phyloP scores from a whole-genome alignment of 1,140 invertebrate species.

The Lasaia peninsularis region DNA sequence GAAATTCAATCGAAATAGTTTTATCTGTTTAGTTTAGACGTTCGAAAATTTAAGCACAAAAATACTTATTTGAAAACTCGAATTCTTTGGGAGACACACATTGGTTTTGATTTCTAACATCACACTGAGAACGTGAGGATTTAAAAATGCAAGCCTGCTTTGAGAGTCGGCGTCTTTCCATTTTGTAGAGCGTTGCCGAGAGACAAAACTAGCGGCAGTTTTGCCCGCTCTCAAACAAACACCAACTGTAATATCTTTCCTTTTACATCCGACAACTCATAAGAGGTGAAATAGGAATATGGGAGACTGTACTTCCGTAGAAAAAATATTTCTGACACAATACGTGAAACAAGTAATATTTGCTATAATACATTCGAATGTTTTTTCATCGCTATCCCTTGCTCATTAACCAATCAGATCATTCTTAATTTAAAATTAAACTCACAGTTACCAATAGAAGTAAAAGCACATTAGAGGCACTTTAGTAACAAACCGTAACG shows the following conservation, averaged over 20 bases:
- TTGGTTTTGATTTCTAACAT: slow-evolving; percentile 34
- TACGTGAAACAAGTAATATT: too few species aligned
- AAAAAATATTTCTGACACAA: slow-evolving; percentile 28
- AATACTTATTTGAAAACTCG: not conserved
- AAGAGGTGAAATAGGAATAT: slow-evolving; percentile 54
- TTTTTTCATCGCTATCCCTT: too few species aligned
- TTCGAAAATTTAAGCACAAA: slow-evolving; percentile 12
- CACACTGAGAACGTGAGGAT: slow-evolving; percentile 35
- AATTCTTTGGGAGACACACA: slow-evolving; percentile 15
- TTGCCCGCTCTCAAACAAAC: slow-evolving; percentile 61
- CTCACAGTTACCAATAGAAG: too few species aligned
- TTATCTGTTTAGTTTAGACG: slow-evolving; percentile 8
- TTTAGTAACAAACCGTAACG: too few species aligned
- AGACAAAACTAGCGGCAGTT: slow-evolving; percentile 69
- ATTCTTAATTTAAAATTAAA: too few species aligned
- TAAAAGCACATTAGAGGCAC: too few species aligned
- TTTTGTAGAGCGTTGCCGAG: slow-evolving; percentile 58
- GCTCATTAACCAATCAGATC: too few species aligned
- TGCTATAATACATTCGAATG: too few species aligned
- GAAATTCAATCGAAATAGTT: not conserved
- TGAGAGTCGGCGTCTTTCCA: slow-evolving; percentile 59
- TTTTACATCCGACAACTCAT: slow-evolving; percentile 63
- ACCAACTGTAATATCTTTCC: slow-evolving; percentile 54
- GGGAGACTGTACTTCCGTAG: slow-evolving; percentile 29
- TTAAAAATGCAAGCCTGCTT: slow-evolving; percentile 60